Evolutionary conservation across 2,113 vertebrate genomes (phyloP).

Genomic region (Bos javanicus): DNA sequence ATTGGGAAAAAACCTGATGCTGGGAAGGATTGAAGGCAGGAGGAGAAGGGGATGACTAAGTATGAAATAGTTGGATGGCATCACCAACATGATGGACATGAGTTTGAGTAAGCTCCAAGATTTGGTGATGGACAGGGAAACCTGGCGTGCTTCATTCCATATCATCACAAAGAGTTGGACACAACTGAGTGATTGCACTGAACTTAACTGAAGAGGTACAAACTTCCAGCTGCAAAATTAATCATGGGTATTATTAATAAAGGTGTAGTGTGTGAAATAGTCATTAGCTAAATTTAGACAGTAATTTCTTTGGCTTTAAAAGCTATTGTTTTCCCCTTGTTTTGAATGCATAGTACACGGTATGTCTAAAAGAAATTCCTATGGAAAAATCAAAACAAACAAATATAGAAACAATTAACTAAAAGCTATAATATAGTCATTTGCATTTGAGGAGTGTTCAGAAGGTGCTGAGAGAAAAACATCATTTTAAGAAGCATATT

Average conservation of each 20-base stretch:
- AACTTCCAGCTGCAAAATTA: neutral
- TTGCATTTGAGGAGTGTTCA: neutral
- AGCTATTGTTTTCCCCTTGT: neutral
- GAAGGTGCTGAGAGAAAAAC: neutral
- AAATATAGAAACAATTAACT: neutral
- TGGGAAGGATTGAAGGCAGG: neutral
- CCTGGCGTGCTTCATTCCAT: neutral
- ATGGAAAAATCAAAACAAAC: neutral
- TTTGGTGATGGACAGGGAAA: neutral
- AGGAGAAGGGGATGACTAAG: neutral
- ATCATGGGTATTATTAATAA: neutral
- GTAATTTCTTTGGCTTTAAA: neutral
- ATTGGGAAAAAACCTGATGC: neutral
- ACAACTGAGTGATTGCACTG: neutral
- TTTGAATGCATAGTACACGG: neutral
- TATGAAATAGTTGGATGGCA: neutral
- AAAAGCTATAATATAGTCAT: neutral
- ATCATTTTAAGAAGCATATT: neutral
- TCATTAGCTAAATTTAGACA: neutral
- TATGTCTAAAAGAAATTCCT: neutral
- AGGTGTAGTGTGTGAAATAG: neutral
- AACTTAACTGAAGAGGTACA: neutral
- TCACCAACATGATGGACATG: neutral
- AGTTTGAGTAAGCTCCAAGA: neutral
- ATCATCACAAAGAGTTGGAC: fast-evolving